Conservation (phyloP, 2,113 vertebrate species). For the Mesoclemmys tuberculata region DNA sequence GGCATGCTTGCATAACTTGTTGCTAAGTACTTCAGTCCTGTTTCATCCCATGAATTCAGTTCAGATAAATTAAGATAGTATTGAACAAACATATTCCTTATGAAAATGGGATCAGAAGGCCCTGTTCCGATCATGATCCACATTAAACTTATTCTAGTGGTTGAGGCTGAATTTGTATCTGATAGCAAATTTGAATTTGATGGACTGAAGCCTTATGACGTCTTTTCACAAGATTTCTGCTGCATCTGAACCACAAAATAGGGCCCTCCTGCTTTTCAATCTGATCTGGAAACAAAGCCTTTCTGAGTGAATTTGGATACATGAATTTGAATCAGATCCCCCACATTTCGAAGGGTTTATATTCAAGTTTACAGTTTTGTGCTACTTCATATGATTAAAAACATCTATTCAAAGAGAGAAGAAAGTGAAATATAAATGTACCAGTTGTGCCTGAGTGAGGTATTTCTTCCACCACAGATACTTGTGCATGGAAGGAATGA, state of each 20-base stretch:
- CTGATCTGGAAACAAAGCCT: neutral
- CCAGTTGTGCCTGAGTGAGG: conserved; percentile 91
- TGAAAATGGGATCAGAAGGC: neutral
- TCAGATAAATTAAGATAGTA: neutral
- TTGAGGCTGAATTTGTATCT: neutral
- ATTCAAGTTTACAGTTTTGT: neutral
- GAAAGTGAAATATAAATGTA: conserved; percentile 30
- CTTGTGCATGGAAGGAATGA: conserved; percentile 88
- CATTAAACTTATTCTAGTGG: neutral
- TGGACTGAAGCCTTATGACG: neutral
- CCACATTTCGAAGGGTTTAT: neutral
- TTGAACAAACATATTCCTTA: neutral
- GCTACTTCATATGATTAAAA: neutral
- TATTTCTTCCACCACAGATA: conserved; percentile 94
- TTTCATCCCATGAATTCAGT: neutral
- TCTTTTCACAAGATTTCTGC: neutral
- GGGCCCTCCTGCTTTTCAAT: neutral
- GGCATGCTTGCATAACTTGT: neutral
- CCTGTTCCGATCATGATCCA: neutral
- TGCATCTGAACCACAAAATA: no score
- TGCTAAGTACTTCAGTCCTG: neutral
- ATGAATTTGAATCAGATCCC: neutral
- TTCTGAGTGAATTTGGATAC: neutral
- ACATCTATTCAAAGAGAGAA: neutral
- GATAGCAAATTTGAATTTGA: neutral